These are phyloP conservation scores for Euschistus heros DNA, from an alignment of 1,140 invertebrate species.

Conservation along the genomic window DNA sequence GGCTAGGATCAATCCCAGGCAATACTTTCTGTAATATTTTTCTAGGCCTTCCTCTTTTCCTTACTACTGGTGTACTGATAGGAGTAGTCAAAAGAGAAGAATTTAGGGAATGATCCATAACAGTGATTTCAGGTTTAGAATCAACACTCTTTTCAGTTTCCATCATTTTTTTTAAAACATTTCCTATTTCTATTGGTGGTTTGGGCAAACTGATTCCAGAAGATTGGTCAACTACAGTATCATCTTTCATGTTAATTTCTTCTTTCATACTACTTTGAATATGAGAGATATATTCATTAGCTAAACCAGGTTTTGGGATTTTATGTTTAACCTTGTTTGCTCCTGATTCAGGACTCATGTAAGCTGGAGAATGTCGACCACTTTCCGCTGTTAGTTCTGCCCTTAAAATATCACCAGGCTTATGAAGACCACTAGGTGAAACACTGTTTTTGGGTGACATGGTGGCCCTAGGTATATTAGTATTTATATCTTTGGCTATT, in stretches of 20 bases:
- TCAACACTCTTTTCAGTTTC: neutral
- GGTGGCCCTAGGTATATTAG: slow-evolving; percentile 25
- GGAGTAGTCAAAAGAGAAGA: neutral
- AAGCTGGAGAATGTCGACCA: neutral
- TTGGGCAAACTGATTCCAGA: neutral
- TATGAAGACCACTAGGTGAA: slow-evolving; percentile 16
- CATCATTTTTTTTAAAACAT: slow-evolving; percentile 1
- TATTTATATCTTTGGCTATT: slow-evolving; percentile 27
- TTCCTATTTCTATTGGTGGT: neutral
- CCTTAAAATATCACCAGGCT: slow-evolving; percentile 1
- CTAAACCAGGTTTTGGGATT: neutral
- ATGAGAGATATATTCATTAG: neutral
- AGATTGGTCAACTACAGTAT: too few relatives aligned
- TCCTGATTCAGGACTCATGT: slow-evolving; percentile 1
- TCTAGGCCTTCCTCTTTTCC: slow-evolving; percentile 20
- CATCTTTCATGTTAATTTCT: neutral
- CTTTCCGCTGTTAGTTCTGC: neutral
- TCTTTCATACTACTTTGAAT: neutral
- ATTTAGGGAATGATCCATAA: neutral
- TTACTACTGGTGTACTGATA: neutral
- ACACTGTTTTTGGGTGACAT: slow-evolving; percentile 24
- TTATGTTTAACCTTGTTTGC: neutral
- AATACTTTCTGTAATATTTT: neutral
- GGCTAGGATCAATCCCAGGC: too few relatives aligned
- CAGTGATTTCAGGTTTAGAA: neutral